A percentile compares a stretch with the other conserved stretches of the same genome.
phyloP scores from a whole-genome alignment of 2,888 invertebrate species.

The Andrena bicolor region DNA sequence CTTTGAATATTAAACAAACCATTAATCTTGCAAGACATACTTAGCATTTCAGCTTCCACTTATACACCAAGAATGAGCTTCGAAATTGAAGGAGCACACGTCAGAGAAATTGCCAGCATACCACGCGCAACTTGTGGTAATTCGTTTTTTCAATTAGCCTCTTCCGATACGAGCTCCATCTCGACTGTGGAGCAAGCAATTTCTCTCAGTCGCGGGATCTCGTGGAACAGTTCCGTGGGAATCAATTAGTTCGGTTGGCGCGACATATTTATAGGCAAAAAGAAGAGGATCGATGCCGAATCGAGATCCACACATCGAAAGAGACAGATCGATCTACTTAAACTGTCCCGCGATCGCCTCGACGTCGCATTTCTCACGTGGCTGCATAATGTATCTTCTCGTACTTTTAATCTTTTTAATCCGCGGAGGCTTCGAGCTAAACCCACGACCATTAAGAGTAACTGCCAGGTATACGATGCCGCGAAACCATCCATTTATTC shows the following conservation, averaged over 20 bases:
- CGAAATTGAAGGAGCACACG: neutral
- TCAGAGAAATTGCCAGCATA: constrained; percentile 7
- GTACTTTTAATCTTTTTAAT: constrained; percentile 31
- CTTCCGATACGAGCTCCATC: constrained; percentile 22
- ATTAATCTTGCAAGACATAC: neutral
- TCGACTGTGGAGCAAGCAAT: constrained; percentile 39
- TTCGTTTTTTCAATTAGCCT: constrained; percentile 43
- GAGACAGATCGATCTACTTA: constrained; percentile 17
- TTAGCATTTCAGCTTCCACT: neutral
- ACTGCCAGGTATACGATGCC: neutral
- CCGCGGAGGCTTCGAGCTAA: constrained; percentile 8
- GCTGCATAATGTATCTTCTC: constrained; percentile 19
- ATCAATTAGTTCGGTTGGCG: constrained; percentile 31
- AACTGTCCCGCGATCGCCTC: neutral
- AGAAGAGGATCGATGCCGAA: neutral
- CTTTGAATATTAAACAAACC: neutral
- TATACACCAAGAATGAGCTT: neutral
- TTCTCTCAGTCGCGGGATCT: constrained; percentile 47
- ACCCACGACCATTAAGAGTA: constrained; percentile 4
- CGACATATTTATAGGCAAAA: neutral
- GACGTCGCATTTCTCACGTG: constrained; percentile 4
- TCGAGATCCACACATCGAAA: neutral
- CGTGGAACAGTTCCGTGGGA: constrained; percentile 33
- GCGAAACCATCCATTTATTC: constrained; percentile 4
- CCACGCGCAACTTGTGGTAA: constrained; percentile 10